Conservation (phyloP, 2,113 vertebrate species). For the Psophia crepitans region DNA sequence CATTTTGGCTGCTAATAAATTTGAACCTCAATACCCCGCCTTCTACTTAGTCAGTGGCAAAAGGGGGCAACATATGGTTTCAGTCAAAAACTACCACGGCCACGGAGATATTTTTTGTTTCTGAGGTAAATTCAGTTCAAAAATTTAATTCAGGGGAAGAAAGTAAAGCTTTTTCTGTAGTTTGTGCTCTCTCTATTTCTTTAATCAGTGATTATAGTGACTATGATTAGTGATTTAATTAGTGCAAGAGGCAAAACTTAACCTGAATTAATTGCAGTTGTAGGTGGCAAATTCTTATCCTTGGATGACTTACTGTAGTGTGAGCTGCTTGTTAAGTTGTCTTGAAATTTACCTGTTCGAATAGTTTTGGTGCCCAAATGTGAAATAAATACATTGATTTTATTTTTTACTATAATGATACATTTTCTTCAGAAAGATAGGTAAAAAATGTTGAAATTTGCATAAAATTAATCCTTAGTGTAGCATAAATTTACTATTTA, state of each 20-base stretch:
- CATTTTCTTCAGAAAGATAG: rapidly evolving
- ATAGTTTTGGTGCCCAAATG: not conserved
- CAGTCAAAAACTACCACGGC: not conserved
- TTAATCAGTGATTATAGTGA: not conserved
- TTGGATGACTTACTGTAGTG: not conserved
- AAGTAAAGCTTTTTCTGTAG: not conserved
- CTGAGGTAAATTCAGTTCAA: not conserved
- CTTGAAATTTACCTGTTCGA: not conserved
- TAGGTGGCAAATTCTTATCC: not conserved
- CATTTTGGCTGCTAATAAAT: not conserved
- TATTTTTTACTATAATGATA: not conserved
- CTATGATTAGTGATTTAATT: not conserved
- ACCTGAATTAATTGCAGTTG: not conserved
- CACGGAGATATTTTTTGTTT: not conserved
- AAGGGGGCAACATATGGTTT: not conserved
- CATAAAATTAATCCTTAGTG: not conserved
- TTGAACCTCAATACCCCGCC: not conserved
- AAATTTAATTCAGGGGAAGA: not conserved
- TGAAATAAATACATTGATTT: not conserved
- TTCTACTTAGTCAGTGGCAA: not conserved
- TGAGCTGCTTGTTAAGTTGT: not conserved
- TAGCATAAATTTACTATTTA: not conserved
- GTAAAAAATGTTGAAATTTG: not conserved
- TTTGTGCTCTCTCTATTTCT: not conserved
- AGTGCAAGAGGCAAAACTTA: not conserved